Conservation (phyloP, 2,797 vertebrate genomes). For the Eulemur coronatus region DNA sequence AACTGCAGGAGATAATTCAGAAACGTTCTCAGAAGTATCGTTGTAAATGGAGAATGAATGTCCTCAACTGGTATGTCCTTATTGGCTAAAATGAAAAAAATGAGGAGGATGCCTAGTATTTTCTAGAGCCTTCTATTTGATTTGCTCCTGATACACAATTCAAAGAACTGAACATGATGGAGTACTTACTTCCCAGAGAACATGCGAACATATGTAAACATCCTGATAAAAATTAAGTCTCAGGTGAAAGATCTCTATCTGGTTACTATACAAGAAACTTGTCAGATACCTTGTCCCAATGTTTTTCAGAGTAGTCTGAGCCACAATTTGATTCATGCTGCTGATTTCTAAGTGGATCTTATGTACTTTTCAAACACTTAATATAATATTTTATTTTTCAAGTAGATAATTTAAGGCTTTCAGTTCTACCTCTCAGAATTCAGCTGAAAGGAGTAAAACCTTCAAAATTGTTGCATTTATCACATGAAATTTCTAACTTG, state of each 20-base stretch:
- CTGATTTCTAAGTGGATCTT: background rate
- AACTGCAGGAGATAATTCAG: conserved; percentile 88
- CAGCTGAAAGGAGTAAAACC: background rate
- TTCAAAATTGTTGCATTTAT: background rate
- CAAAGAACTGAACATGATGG: background rate
- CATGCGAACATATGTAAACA: no score
- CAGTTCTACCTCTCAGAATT: background rate
- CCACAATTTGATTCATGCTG: background rate
- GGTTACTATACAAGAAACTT: background rate
- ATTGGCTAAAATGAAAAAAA: conserved; percentile 74
- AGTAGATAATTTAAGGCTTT: background rate
- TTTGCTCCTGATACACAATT: background rate
- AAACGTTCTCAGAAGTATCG: conserved; percentile 87
- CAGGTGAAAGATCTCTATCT: background rate
- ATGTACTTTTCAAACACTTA: background rate
- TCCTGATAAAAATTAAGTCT: background rate
- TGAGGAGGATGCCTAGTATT: background rate
- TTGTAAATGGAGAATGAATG: conserved; percentile 86
- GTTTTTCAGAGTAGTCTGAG: background rate
- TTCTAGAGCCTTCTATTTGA: background rate
- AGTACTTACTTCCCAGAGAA: background rate
- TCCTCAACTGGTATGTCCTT: conserved; percentile 73
- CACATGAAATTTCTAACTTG: background rate
- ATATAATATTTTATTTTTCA: background rate
- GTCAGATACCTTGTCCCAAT: background rate